Conservation (phyloP, 1,140 invertebrate genomes). For the Drosophila arizonae region DNA sequence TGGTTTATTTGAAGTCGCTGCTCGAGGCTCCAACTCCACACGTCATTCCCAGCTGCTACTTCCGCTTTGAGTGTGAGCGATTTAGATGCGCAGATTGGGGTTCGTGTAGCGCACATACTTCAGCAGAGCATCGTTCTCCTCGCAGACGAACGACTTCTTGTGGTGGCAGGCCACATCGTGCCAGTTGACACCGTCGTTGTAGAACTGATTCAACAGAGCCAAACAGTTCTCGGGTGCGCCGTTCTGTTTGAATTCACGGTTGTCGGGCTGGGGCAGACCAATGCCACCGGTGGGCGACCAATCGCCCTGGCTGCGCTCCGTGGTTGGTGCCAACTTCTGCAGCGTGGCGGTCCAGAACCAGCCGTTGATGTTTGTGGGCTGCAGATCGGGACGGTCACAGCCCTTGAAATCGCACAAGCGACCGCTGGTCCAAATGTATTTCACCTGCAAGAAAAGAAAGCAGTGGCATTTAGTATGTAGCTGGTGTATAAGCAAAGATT, state of each 20-base stretch:
- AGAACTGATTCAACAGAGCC: conserved; percentile 91
- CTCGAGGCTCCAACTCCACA: conserved; percentile 38
- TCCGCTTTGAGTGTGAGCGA: conserved; percentile 3
- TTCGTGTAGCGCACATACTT: conserved; percentile 91
- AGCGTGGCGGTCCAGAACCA: conserved; percentile 95
- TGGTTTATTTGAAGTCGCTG: conserved; percentile 64
- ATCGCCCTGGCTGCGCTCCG: conserved; percentile 89
- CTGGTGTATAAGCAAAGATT: too few relatives aligned
- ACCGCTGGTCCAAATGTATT: conserved; percentile 94
- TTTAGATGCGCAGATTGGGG: conserved; percentile 88
- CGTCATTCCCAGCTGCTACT: conserved; percentile 13
- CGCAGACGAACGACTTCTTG: conserved; percentile 91
- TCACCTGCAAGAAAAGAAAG: conserved; percentile 60
- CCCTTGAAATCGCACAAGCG: conserved; percentile 93
- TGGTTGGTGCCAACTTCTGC: conserved; percentile 90
- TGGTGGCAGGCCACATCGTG: conserved; percentile 94
- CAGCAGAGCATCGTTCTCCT: conserved; percentile 90
- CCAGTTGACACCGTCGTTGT: conserved; percentile 93
- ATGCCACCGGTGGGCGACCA: conserved; percentile 92
- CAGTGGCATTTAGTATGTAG: too few relatives aligned
- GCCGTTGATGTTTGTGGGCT: conserved; percentile 90
- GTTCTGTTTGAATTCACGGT: conserved; percentile 90
- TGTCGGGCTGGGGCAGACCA: conserved; percentile 91
- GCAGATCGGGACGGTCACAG: conserved; percentile 90
- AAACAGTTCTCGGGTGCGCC: conserved; percentile 91